These are phyloP conservation scores for Clarias macrocephalus DNA, from an alignment of 2,113 vertebrate species.

Conservation along the genomic window DNA sequence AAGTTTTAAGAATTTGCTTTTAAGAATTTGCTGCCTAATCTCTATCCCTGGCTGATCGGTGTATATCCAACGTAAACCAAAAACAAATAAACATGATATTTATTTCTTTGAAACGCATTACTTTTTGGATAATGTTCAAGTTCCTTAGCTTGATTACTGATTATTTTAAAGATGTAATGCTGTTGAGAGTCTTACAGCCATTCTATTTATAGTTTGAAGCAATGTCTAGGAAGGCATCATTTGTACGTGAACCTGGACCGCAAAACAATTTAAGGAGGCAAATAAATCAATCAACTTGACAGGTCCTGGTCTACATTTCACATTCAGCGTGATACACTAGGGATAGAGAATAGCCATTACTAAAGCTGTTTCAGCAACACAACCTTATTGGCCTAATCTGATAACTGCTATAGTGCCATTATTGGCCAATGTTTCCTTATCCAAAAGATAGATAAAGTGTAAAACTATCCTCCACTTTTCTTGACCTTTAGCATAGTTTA, in stretches of 20 bases:
- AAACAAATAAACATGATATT: too few species aligned
- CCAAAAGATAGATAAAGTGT: neutral
- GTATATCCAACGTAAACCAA: neutral
- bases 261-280: constrained; percentile 40
- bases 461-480: neutral
- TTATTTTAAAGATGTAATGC: neutral
- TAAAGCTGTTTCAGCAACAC: constrained; percentile 39
- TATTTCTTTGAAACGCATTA: neutral
- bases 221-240: constrained; percentile 35
- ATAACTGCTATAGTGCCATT: constrained; percentile 24
- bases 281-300: constrained; percentile 49
- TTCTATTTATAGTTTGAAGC: constrained; percentile 31
- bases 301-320: constrained; percentile 44
- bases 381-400: constrained; percentile 29
- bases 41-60: too few species aligned
- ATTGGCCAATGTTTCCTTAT: constrained; percentile 5
- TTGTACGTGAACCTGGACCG: constrained; percentile 33
- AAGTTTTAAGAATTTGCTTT: too few species aligned
- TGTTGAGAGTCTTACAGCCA: constrained; percentile 11
- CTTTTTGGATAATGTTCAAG: neutral
- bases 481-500: neutral
- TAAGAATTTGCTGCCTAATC: too few species aligned
- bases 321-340: constrained; percentile 42
- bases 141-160: neutral
- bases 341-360: constrained; percentile 49